Base-by-base conservation (phyloP, 2,888 invertebrate species). In the Lissonota sp. region DNA sequence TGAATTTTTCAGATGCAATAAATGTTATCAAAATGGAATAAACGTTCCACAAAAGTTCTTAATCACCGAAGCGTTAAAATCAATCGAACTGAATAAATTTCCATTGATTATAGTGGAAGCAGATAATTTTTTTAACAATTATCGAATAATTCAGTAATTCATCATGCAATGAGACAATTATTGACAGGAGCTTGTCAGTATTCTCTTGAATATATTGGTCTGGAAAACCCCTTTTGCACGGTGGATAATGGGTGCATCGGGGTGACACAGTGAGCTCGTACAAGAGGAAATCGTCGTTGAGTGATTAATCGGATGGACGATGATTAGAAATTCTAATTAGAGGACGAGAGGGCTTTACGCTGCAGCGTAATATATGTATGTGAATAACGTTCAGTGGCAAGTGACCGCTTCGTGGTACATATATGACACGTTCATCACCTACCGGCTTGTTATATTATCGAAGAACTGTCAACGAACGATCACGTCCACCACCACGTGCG, bases 301-400 rank as follows among this genome's bases (percentile, higher is more conserved):
- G 64, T 79, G 79, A 79, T 79, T 79, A 79, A 79, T 79, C 74
- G 79, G 46, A 64, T 67, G 58, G 67, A 12, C 55, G 78, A 79
- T 79, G 74, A 79, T 79, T 74, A 79, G 74, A 79, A 79, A 79
- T 79, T 79, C 69, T 79, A 79, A 79, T 79, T 66, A 70, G 73
- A 74, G 69, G 62, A 69, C 49, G 69, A 69, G 46, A 78, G 64
- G 44, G 40, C 44, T 26, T 12, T 6, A 46, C 4, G 39, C 39
- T 3, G 3, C 26, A 26, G 26, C 26, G 26, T 26, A 44, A 44
- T 44, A 44, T 44, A 44, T 44, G 39, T 44, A 26, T 26, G 26
- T 3, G 26, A 26, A 26, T 26, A 26, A 62, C 6, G 7, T 55
- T 40, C 39, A 49, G 6, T 7, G n/a, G 37, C 39, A 63, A 57